phyloP scores from a whole-genome alignment of 2,113 vertebrate species.

The Stegastes partitus region DNA sequence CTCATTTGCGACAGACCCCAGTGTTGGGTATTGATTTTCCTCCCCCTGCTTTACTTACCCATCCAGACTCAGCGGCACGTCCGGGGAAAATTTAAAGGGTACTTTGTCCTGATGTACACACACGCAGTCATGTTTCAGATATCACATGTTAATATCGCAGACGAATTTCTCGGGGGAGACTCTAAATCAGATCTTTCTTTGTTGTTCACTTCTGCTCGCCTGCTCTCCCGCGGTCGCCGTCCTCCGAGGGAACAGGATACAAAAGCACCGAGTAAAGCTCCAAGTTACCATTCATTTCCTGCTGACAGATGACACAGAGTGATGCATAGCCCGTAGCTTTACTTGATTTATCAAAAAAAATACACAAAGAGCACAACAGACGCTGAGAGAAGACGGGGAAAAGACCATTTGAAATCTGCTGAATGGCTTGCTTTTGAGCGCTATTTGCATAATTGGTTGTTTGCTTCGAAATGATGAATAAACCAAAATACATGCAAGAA shows the following conservation, averaged over 20 bases:
- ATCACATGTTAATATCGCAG: slow-evolving; percentile 65
- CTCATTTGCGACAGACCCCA: slow-evolving; percentile 54
- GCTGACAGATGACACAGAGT: slow-evolving; percentile 72
- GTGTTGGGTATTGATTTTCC: slow-evolving; percentile 56
- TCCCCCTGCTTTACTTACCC: slow-evolving; percentile 36
- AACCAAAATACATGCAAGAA: slow-evolving; percentile 72
- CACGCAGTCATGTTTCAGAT: slow-evolving; percentile 38
- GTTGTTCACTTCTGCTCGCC: slow-evolving; percentile 40
- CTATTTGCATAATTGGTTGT: slow-evolving; percentile 84
- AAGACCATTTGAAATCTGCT: slow-evolving; percentile 78
- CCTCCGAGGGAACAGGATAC: slow-evolving; percentile 47
- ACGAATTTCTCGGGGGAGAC: slow-evolving; percentile 58
- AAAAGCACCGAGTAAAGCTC: slow-evolving; percentile 51
- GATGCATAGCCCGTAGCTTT: slow-evolving; percentile 72
- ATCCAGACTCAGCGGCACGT: slow-evolving; percentile 35
- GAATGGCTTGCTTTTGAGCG: slow-evolving; percentile 70
- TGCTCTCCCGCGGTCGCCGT: slow-evolving; percentile 6
- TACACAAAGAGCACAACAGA: slow-evolving; percentile 69
- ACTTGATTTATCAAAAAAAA: slow-evolving; percentile 81
- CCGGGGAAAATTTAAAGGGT: slow-evolving; percentile 47
- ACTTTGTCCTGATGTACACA: slow-evolving; percentile 50
- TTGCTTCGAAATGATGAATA: slow-evolving; percentile 83
- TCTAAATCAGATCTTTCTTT: slow-evolving; percentile 64
- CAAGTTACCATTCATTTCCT: slow-evolving; percentile 69
- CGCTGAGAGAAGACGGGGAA: slow-evolving; percentile 60